Percentiles rank a stretch among this genome's conserved stretches.
Conservation (phyloP, 2,888 invertebrate genomes). For the Agonopterix alstromeriana region DNA sequence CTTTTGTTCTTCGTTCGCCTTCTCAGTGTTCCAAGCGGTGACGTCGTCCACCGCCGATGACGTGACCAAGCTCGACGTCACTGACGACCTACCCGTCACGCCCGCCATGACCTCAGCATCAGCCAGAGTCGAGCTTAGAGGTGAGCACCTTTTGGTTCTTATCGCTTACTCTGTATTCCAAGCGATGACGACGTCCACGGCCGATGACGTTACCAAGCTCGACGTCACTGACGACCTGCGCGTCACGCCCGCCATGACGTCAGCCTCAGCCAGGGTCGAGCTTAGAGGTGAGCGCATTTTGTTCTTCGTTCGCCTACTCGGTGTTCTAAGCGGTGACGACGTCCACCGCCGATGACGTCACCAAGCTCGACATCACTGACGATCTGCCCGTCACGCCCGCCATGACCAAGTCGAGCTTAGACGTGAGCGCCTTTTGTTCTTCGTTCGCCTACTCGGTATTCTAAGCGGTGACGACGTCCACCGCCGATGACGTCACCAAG, state of each 20-base stretch:
- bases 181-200: slow-evolving; percentile 52
- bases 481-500: slow-evolving; percentile 7
- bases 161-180: slow-evolving; percentile 81
- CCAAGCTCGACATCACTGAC: no score
- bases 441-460: slow-evolving; percentile 81
- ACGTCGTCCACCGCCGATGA: slow-evolving; percentile 31
- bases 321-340: slow-evolving; percentile 63
- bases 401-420: neutral
- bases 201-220: neutral
- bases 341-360: slow-evolving; percentile 18
- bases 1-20: no score
- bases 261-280: neutral
- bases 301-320: no score
- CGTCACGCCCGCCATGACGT: neutral
- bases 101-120: neutral
- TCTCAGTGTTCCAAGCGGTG: slow-evolving; percentile 54
- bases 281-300: neutral
- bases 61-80: no score
- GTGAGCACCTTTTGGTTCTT: slow-evolving; percentile 61
- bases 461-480: slow-evolving; percentile 61
- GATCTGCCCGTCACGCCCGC: no score
- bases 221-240: no score
- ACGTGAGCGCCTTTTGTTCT: slow-evolving; percentile 59
- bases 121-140: neutral
- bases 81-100: no score